These are phyloP conservation scores for Sebastes hubbsi DNA, from an alignment of 2,797 vertebrate genomes.

Conservation along the genomic window DNA sequence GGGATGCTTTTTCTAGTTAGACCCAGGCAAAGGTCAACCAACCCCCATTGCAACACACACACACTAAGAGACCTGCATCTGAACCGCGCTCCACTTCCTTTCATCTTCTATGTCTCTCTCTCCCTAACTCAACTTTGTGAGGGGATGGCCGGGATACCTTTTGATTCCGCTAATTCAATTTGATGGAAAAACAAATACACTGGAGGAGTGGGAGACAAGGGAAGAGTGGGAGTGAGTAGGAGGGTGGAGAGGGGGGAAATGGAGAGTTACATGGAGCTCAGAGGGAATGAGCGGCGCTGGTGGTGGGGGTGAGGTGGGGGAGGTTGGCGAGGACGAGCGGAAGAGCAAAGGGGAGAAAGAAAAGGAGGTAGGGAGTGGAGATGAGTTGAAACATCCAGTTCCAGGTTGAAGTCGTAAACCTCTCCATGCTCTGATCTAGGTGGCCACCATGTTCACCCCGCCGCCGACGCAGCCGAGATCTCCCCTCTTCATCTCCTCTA, in stretches of 20 bases:
- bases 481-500: slow-evolving; percentile 40
- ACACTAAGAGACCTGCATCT: slow-evolving; percentile 79
- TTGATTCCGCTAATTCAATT: slow-evolving; percentile 89
- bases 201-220: slow-evolving; percentile 72
- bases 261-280: slow-evolving; percentile 42
- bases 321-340: slow-evolving; percentile 51
- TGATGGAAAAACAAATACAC: slow-evolving; percentile 87
- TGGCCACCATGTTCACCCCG: slow-evolving; percentile 77
- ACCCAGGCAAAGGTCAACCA: slow-evolving; percentile 80
- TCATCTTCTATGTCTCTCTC: slow-evolving; percentile 81
- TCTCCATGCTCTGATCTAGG: slow-evolving; percentile 77
- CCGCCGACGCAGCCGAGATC: slow-evolving; percentile 52
- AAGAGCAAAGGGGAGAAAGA: slow-evolving; percentile 53
- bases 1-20: slow-evolving; percentile 72
- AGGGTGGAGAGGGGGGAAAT: slow-evolving; percentile 10
- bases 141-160: slow-evolving; percentile 82
- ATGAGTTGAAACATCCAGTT: slow-evolving; percentile 76
- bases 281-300: slow-evolving; percentile 31
- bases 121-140: slow-evolving; percentile 83
- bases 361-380: slow-evolving; percentile 69
- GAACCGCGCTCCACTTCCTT: slow-evolving; percentile 83
- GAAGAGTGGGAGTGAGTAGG: slow-evolving; percentile 67
- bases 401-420: slow-evolving; percentile 83
- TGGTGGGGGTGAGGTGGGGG: not conserved
- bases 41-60: slow-evolving; percentile 65